Evolutionary conservation across 2,797 vertebrate genomes (phyloP), one percentile per base, ranked within the genome.

Genomic region (Aphelocoma californica): DNA sequence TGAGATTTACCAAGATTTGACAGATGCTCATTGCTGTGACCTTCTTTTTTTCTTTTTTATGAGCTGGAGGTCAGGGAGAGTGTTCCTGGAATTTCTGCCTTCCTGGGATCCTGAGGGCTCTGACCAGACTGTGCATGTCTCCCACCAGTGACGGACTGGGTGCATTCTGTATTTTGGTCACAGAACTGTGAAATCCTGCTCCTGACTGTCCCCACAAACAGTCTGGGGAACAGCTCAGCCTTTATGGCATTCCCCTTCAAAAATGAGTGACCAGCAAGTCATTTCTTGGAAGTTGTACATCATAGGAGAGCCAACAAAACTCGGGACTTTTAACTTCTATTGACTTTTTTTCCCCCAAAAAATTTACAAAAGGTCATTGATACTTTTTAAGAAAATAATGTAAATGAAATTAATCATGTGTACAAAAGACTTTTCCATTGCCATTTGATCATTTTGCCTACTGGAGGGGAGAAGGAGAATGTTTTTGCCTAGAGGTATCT

Each of bases 1-100:
- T 78, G 69, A 79, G 91, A 66, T 74, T 92, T 82, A 53, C 53
- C 44, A 54, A 90, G 69, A 83, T 81, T 57, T 95, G 95, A 61
- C 79, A 92, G 62, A 38, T 81, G 65, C 56, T 93, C 10, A 0
- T 53, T 79, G 81, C 83, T 5, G 4, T 75, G 78, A 93, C 81
- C 80, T 96, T 92, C 72, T 34, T 12, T 77, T 81, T 3, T 19
- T 44, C 34, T 77, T 83, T 77, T 40, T 74, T 2, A 21, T 44
- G 71, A 92, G 91, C 77, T 86, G 50, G 89, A 96, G 60, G 77
- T 92, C 92, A 38, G 62, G 53, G 51, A 91, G 74, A 29, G 6
- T 44, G 28, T 28, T 80, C 18, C 61, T 79, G 66, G 83, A 86
- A 61, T 91, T 74, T 78, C 69, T 66, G 66, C 44, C 77, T 82